A percentile compares a stretch with the other conserved stretches of the same genome.
Evolutionary conservation across 2,797 vertebrate species (phyloP).

Genomic region (Pampus argenteus): DNA sequence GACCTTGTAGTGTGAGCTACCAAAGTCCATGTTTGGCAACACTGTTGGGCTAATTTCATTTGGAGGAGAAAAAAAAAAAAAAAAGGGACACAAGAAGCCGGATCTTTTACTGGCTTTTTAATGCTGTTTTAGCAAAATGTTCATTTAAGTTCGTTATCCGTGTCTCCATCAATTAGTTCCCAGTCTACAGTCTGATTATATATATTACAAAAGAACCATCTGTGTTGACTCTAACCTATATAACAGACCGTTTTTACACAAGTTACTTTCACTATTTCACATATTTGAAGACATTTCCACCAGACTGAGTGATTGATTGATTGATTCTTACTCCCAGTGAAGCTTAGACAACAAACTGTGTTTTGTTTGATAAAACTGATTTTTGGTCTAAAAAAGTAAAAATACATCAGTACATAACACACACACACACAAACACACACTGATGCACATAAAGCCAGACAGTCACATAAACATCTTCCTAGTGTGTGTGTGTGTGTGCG

Average conservation of each 20-base stretch:
- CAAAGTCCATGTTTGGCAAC: slow-evolving; percentile 25
- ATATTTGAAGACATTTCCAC: background rate
- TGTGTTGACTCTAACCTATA: slow-evolving; percentile 5
- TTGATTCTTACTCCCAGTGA: background rate
- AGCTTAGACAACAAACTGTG: background rate
- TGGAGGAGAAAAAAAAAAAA: too few relatives aligned
- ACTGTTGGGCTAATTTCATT: background rate
- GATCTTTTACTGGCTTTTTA: background rate
- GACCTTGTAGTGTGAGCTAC: slow-evolving; percentile 1
- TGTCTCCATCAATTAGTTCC: background rate
- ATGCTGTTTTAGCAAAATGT: background rate
- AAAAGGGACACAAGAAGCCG: slow-evolving; percentile 6
- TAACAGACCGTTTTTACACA: background rate
- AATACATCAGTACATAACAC: too few relatives aligned
- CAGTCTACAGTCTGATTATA: background rate
- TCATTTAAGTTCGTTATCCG: background rate
- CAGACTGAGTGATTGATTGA: background rate
- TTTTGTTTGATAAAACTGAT: background rate
- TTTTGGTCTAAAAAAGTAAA: too few relatives aligned
- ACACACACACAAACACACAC: too few relatives aligned
- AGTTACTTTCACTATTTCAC: background rate
- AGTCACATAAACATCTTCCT: too few relatives aligned
- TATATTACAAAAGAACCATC: background rate
- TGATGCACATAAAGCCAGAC: too few relatives aligned
- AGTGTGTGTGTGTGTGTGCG: too few relatives aligned